Base-by-base conservation (phyloP, 2,797 vertebrate species). In the Ctenopoma kingsleyae region DNA sequence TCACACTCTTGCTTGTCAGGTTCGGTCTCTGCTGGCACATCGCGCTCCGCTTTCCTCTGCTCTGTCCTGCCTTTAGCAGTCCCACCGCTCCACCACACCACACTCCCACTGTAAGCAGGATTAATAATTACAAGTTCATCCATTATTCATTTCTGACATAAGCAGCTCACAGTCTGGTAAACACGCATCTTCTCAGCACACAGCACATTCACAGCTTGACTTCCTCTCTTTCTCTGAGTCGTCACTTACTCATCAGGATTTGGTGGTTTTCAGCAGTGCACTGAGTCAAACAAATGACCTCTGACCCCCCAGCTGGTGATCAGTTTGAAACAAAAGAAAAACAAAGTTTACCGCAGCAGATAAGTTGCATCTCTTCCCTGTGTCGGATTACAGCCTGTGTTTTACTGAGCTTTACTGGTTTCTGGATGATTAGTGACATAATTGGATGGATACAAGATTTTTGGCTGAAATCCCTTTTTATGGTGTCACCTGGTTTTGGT, bases 41-140 rank as follows among this genome's bases (percentile, higher is more conserved):
- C 43, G 7, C 17, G 43, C 43, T 44, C 17, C 5, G 43, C 43
- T 41, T 27, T 43, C 10, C 13, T 1, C 15, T 2, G 44, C 50
- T 61, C 65, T 9, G 71, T 66, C 68, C 77, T 25, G 80, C 67
- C 55, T 36, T n/a, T 70, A 30, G 59, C 71, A 16, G 60, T 75
- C 78, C 67, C 71, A 1, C 27, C 0, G 55, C 74, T 60, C 35
- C 63, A 0, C 51, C 43, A 11, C 71, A 1, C 59, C 40, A 17
- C 44, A 2, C 44, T 49, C 61, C 55, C 25, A 5, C 70, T 67
- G 65, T 32, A 66, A 71, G 19, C 67, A 74, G 71, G 71, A 78
- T 84, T 84, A 78, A 82, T 82, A 78, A 86, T 87, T 80, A 80
- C 71, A 58, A 61, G 36, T 67, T 74, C 80, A 87, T 87, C 67